Evolutionary conservation across 2,797 vertebrate genomes (phyloP), one percentile per base, ranked within the genome.

Genomic region (Pipistrellus kuhlii): DNA sequence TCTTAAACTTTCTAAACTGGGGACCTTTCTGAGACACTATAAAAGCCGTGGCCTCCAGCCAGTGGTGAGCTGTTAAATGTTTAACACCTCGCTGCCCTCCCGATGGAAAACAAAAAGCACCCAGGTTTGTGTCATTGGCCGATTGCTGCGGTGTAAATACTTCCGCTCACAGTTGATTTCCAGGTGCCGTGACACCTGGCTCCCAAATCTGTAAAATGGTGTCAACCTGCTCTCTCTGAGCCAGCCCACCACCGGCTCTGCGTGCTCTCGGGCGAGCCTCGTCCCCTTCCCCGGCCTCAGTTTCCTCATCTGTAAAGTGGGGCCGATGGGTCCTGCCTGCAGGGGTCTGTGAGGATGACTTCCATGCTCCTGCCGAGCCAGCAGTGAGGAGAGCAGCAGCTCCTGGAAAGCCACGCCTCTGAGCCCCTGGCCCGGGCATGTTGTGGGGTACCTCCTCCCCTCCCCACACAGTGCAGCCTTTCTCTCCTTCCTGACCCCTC

Each of bases 41-140:
- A 53, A 51, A 91, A 44, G 12, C 41, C n/a, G 82, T 51, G 66
- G 92, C 66, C 93, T 90, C 57, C 3, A 32, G 88, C n/a, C 55
- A 44, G 23, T 5, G 35, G 75, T 14, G 57, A 85, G 23, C 75
- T 69, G 71, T 75, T 82, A 76, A 96, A 73, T 76, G 75, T 90
- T 90, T 92, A 95, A 88, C 87, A 51, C n/a, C 68, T 3, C 14
- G 64, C 73, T 51, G 38, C 46, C 92, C 71, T n/a, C 92, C 71
- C n/a, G 11, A 55, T 80, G 90, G 32, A 20, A 35, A 35, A 64
- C 3, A 46, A 13, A 13, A 7, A 35, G 8, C 12, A 21, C 15
- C 14, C 59, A 30, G 14, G 32, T 55, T 90, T 59, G 53, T n/a
- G 18, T 66, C 62, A 17, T 41, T 66, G 76, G 46, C 82, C 82